phyloP scores from a whole-genome alignment of 30 jellyfish, hydroid and myxozoan species.

The Clytia hemisphaerica region DNA sequence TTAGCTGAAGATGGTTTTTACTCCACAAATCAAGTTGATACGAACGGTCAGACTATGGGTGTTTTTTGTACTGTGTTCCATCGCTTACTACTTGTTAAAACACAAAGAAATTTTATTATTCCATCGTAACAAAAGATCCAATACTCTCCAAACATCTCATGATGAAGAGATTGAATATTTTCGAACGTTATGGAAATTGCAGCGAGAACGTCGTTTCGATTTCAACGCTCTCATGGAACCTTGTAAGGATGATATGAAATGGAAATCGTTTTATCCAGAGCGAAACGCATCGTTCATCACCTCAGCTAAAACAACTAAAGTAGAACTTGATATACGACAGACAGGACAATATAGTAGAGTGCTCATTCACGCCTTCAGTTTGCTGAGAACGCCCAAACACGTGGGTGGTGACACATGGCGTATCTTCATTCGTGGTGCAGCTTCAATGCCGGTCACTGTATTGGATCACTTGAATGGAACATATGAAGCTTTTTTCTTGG shows the following conservation, averaged over 20 bases:
- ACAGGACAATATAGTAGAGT: slow-evolving; percentile 87
- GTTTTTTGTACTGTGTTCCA: too few relatives aligned
- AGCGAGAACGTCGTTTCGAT: slow-evolving; percentile 49
- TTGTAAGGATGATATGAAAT: slow-evolving; percentile 40
- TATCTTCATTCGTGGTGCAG: slow-evolving; percentile 61
- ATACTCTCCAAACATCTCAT: too few relatives aligned
- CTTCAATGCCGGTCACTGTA: slow-evolving; percentile 77
- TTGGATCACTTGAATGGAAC: slow-evolving; percentile 74
- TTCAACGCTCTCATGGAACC: slow-evolving; percentile 52
- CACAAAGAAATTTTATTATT: too few relatives aligned
- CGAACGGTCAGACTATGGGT: too few relatives aligned
- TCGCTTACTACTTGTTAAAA: too few relatives aligned
- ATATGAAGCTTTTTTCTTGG: slow-evolving; percentile 68
- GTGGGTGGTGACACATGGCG: slow-evolving; percentile 92
- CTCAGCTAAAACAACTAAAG: slow-evolving; percentile 45
- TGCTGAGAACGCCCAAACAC: slow-evolving; percentile 43
- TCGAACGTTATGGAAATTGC: slow-evolving; percentile 59
- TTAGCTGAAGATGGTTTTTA: too few relatives aligned
- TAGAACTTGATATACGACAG: slow-evolving; percentile 49
- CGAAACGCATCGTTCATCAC: slow-evolving; percentile 48
- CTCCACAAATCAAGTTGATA: too few relatives aligned
- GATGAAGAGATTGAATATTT: slow-evolving; percentile 17
- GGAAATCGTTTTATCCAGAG: slow-evolving; percentile 55
- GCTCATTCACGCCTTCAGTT: slow-evolving; percentile 46
- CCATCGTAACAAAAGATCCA: too few relatives aligned